Base-by-base conservation (phyloP, 2,113 vertebrate genomes). In the Pelecanoides urinatrix region DNA sequence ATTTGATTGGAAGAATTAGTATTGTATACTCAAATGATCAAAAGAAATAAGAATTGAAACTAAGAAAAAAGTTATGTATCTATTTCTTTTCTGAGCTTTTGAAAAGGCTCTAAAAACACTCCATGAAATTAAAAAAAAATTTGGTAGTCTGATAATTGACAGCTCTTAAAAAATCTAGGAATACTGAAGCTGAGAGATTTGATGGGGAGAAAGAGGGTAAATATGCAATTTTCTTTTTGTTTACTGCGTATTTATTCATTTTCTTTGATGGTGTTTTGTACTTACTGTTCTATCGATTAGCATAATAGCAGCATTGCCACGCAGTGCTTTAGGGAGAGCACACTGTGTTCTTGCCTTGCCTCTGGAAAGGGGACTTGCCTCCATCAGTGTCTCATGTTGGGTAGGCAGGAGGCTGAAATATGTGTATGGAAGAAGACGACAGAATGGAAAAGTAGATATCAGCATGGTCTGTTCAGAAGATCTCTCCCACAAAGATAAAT, bases 301-400 rank as follows among this genome's bases (percentile, higher is more conserved):
- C 90, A 47, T 29, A 50, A 58, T 23, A 53, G 55, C 89, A 73
- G 58, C 34, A 1, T 3, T 63, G 52, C 13, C 40, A 11, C 4
- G 58, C 65, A 18, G 78, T 10, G 55, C 72, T 80, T 32, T 17
- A 1, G 66, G 79, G 21, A 78, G 38, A 83, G 83, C 83, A 14
- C 44, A 2, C 9, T 1, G 3, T 50, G 90, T 16, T 76, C 89
- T 45, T n/a, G 67, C 53, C 21, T n/a, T 8, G 38, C 45, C 79
- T 62, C 77, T 62, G 91, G 40, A 40, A 70, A 29, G 7, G 38
- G 52, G 30, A 23, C 55, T 17, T 30, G 53, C 15, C 58, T 50
- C 1, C 1, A 1, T 6, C 13, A 5, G 67, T 2, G 36, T 3
- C 65, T 65, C 11, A 0, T 2, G 29, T 3, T 16, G 79, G 55